Evolutionary conservation across 2,797 vertebrate genomes (phyloP).

Genomic region (Rousettus madagascariensis): DNA sequence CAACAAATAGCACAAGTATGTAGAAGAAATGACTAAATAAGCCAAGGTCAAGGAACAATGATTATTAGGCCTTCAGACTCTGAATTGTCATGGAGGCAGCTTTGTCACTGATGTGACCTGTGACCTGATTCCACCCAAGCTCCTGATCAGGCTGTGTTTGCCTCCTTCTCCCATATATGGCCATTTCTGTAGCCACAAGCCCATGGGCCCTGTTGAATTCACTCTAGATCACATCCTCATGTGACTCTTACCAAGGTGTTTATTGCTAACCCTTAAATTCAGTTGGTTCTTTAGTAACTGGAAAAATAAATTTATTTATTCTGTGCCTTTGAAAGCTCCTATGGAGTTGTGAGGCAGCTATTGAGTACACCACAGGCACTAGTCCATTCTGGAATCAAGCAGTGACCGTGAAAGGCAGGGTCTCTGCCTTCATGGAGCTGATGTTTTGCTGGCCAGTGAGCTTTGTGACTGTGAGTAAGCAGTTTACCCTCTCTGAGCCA

Average conservation of each 20-base stretch:
- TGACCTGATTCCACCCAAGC: background rate
- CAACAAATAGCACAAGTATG: background rate
- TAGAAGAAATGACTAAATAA: background rate
- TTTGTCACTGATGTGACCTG: background rate
- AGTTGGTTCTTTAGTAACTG: background rate
- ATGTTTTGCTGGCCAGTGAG: background rate
- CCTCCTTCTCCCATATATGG: background rate
- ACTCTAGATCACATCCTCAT: background rate
- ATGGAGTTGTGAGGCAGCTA: background rate
- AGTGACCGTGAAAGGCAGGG: background rate
- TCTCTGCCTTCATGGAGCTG: background rate
- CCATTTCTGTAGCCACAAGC: background rate
- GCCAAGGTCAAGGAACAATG: background rate
- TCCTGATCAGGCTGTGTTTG: background rate
- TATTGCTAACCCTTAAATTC: background rate
- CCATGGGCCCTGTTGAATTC: background rate
- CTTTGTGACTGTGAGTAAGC: background rate
- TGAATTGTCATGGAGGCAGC: background rate
- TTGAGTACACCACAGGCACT: background rate
- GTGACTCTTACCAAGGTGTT: background rate
- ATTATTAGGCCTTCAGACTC: background rate
- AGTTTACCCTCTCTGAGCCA: background rate
- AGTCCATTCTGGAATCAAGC: background rate
- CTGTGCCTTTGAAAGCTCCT: background rate
- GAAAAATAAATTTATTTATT: background rate